Evolutionary conservation across 2,797 vertebrate species (phyloP).

Genomic region (Argya squamiceps): DNA sequence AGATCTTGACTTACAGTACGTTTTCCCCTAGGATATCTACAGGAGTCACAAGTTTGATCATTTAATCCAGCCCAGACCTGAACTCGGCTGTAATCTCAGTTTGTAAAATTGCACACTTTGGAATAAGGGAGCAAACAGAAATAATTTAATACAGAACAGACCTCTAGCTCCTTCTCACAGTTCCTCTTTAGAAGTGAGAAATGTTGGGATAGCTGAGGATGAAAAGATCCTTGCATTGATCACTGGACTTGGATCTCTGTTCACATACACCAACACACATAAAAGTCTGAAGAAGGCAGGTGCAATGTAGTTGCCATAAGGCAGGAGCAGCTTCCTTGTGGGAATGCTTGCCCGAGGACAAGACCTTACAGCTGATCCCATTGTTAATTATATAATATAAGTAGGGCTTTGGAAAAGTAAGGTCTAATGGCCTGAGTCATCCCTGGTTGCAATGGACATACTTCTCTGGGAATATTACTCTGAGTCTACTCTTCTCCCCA

Average conservation of each 20-base stretch:
- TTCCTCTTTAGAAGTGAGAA: neutral
- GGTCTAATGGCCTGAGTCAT: neutral
- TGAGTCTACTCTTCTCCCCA: neutral
- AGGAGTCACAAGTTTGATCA: neutral
- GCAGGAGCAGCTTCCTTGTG: neutral
- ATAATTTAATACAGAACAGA: neutral
- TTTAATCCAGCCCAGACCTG: neutral
- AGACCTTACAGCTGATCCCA: neutral
- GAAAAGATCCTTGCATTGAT: neutral
- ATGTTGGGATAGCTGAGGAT: neutral
- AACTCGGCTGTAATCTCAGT: neutral
- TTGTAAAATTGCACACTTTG: neutral
- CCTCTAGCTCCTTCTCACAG: neutral
- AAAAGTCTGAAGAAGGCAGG: neutral
- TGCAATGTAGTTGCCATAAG: neutral
- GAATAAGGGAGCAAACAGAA: neutral
- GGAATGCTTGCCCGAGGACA: neutral
- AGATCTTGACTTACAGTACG: rapidly evolving
- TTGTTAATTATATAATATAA: neutral
- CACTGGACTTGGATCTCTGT: neutral
- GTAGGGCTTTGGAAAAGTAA: neutral
- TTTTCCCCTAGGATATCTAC: neutral
- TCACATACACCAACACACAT: rapidly evolving
- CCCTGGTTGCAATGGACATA: neutral
- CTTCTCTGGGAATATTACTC: neutral